Evolutionary conservation across 2,888 invertebrate species (phyloP).

Genomic region (Orthosia cruda): DNA sequence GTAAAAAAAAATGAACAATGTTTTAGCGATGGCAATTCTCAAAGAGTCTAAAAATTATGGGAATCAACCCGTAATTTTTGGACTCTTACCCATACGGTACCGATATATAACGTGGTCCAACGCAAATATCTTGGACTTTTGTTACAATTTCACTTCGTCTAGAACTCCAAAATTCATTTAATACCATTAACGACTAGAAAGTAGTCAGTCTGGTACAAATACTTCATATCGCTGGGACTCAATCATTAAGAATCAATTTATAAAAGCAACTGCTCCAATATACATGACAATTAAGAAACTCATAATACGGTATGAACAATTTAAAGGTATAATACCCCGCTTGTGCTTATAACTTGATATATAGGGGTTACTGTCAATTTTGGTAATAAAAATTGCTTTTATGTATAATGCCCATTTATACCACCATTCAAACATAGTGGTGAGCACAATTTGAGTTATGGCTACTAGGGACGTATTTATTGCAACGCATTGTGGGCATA

Average conservation of each 20-base stretch:
- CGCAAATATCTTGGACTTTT: too few relatives aligned
- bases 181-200: not conserved
- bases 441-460: slow-evolving; percentile 63
- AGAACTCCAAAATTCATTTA: not conserved
- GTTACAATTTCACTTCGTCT: too few relatives aligned
- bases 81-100: too few relatives aligned
- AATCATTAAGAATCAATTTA: too few relatives aligned
- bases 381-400: slow-evolving; percentile 71
- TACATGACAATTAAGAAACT: too few relatives aligned
- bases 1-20: too few relatives aligned
- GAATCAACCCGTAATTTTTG: too few relatives aligned
- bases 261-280: too few relatives aligned
- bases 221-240: too few relatives aligned
- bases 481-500: slow-evolving; percentile 36
- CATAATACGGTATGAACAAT: not conserved
- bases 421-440: slow-evolving; percentile 69
- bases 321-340: not conserved
- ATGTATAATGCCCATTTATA: slow-evolving; percentile 71
- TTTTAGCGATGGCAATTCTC: too few relatives aligned
- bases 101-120: too few relatives aligned
- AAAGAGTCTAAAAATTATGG: too few relatives aligned
- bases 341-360: not conserved
- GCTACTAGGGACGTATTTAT: slow-evolving; percentile 56
- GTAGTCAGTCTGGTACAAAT: not conserved
- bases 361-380: slow-evolving; percentile 50